These are phyloP conservation scores for Conomelus anceps DNA, from an alignment of 2,888 invertebrate genomes.

Conservation along the genomic window DNA sequence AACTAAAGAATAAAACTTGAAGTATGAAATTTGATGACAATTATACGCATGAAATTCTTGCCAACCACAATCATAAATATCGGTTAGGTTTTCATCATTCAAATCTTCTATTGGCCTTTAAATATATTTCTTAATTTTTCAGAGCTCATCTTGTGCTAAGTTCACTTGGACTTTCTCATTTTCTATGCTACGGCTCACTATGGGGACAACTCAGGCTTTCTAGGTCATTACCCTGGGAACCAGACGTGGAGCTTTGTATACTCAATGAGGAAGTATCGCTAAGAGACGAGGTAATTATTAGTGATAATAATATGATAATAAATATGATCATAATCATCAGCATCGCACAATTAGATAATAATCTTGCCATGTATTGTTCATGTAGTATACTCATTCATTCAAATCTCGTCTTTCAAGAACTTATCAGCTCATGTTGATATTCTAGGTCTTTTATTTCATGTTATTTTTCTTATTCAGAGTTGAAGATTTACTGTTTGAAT, in stretches of 20 bases:
- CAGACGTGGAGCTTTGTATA: constrained; percentile 48
- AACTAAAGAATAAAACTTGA: no score
- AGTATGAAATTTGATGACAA: not conserved
- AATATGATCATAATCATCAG: not conserved
- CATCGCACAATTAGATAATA: no score
- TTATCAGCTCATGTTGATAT: no score
- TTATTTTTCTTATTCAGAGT: no score
- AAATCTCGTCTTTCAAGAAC: no score
- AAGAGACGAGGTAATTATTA: constrained; percentile 42
- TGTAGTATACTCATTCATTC: no score
- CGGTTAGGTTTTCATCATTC: not conserved
- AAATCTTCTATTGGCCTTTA: not conserved
- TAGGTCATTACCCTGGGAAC: constrained; percentile 50
- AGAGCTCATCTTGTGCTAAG: constrained; percentile 44
- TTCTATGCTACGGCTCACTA: constrained; percentile 50
- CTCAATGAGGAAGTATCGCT: constrained; percentile 44
- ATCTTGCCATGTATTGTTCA: no score
- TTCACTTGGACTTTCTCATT: constrained; percentile 47
- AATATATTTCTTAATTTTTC: constrained; percentile 24
- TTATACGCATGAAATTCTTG: not conserved
- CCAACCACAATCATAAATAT: not conserved
- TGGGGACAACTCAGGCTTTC: constrained; percentile 51
- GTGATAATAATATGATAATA: not conserved
- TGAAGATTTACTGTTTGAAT: no score
- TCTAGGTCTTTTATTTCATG: no score